Percentiles rank a stretch among this genome's conserved stretches.
phyloP scores from a whole-genome alignment of 2,113 vertebrate genomes.

The Oreamnos americanus region DNA sequence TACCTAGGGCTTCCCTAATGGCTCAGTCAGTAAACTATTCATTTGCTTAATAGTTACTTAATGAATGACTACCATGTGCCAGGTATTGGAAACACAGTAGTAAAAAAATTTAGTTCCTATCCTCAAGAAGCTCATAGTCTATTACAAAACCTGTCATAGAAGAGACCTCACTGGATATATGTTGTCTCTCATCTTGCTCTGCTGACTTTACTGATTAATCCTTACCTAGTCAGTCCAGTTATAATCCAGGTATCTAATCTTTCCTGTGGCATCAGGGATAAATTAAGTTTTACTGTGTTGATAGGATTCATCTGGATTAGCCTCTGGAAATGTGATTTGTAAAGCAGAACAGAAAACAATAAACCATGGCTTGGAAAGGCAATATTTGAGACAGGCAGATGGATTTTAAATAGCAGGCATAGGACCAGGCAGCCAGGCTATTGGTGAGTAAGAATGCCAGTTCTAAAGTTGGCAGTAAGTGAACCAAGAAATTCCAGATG shows the following conservation, averaged over 20 bases:
- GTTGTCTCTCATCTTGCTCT: not conserved
- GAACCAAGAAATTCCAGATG: not conserved
- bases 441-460: not conserved
- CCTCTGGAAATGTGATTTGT: conserved; percentile 34
- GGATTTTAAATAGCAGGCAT: not conserved
- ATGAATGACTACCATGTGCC: not conserved
- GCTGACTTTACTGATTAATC: not conserved
- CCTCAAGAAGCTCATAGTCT: not conserved
- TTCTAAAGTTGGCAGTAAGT: not conserved
- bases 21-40: not conserved
- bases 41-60: not conserved
- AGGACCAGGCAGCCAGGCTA: not conserved
- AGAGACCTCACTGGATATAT: not conserved
- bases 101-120: not conserved
- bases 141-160: not conserved
- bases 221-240: not conserved
- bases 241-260: conserved; percentile 39
- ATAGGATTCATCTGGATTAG: conserved; percentile 43
- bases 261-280: not conserved
- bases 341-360: conserved; percentile 62
- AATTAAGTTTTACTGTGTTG: conserved; percentile 45
- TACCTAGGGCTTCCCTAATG: not conserved
- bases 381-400: conserved; percentile 35
- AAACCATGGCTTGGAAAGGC: not conserved
- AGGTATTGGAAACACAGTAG: not conserved